Percentiles rank a stretch among this genome's conserved stretches.
Evolutionary conservation across 2,113 vertebrate genomes (phyloP).

Genomic region (mouse (Mus musculus)): GRCm39 chr10:103621001-103621500

Average conservation of each 20-base stretch:
- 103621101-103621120: slow-evolving; percentile 28
- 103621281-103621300: neutral
- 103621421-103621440: neutral
- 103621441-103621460: no score
- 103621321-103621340: neutral
- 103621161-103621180: neutral
- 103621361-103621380: neutral
- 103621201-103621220: neutral
- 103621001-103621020: neutral
- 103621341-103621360: neutral
- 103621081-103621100: neutral
- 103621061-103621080: neutral
- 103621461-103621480: neutral
- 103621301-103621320: slow-evolving; percentile 8
- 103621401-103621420: neutral
- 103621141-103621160: neutral
- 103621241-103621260: neutral
- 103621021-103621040: slow-evolving; percentile 40
- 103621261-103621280: neutral
- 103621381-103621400: neutral
- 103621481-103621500: neutral
- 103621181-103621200: neutral
- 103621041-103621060: slow-evolving; percentile 34
- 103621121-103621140: neutral
- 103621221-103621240: neutral